Evolutionary conservation across 2,113 vertebrate species (phyloP).

Genomic region (Cyphomyrus plagiostoma): DNA sequence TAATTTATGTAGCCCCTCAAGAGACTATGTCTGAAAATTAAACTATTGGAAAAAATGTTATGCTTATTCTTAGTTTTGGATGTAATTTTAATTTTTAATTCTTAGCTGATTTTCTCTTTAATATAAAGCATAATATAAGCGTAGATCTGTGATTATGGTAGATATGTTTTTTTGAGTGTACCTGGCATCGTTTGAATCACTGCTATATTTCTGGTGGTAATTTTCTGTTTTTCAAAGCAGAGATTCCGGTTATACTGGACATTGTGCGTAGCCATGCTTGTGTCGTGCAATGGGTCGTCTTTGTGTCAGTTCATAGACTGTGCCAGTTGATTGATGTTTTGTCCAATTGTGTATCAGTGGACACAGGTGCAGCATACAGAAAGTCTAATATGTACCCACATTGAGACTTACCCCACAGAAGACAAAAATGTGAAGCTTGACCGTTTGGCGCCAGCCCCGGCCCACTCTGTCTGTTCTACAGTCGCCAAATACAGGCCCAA

Average conservation of each 20-base stretch:
- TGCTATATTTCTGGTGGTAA: not conserved
- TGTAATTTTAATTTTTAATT: not conserved
- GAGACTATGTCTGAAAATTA: not conserved
- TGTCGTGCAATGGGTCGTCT: not conserved
- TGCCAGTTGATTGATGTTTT: not conserved
- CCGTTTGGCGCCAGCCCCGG: not conserved
- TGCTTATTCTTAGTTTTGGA: not conserved
- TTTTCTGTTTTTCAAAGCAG: not conserved
- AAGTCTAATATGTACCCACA: not conserved
- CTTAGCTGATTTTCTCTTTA: not conserved
- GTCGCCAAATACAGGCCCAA: not conserved
- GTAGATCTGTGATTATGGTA: not conserved
- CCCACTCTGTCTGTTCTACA: not conserved
- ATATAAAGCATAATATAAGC: not conserved
- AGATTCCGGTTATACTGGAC: not conserved
- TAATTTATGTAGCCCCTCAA: not conserved
- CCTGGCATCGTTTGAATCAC: not conserved
- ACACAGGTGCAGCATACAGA: conserved; percentile 5
- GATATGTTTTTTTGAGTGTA: not conserved
- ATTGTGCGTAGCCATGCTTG: not conserved
- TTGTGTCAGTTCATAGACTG: not conserved
- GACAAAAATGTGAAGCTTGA: not conserved
- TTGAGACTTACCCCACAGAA: not conserved
- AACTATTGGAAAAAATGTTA: not conserved
- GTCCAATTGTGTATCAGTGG: not conserved